Evolutionary conservation across 1,140 invertebrate genomes (phyloP).

Genomic region (Sitodiplosis mosellana): DNA sequence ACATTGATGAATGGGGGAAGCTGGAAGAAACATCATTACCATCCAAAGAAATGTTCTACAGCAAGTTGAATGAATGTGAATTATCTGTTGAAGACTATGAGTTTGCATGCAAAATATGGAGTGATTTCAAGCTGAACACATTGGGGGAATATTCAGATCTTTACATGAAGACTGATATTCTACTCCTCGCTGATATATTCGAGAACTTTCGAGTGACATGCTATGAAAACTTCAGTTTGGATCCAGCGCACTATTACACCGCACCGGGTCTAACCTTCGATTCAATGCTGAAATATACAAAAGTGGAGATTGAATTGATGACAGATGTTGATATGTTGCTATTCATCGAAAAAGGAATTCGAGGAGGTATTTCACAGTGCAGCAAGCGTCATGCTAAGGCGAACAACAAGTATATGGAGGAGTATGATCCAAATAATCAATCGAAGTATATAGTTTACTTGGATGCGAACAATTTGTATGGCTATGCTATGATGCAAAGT

Average conservation of each 20-base stretch:
- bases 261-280: conserved; percentile 21
- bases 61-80: conserved; percentile 10
- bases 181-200: conserved; percentile 27
- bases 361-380: conserved; percentile 23
- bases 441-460: conserved; percentile 25
- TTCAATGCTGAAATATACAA: conserved; percentile 22
- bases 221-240: conserved; percentile 13
- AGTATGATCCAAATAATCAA: conserved; percentile 16
- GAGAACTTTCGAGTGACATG: conserved; percentile 26
- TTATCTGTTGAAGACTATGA: conserved; percentile 20
- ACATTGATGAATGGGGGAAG: conserved; percentile 14
- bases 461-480: conserved; percentile 36
- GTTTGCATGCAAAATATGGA: conserved; percentile 26
- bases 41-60: conserved; percentile 17
- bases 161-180: conserved; percentile 24
- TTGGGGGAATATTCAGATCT: conserved; percentile 26
- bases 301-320: conserved; percentile 27
- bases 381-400: conserved; percentile 22
- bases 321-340: conserved; percentile 25
- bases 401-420: conserved; percentile 28
- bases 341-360: conserved; percentile 24
- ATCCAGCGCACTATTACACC: conserved; percentile 20
- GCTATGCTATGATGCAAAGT: conserved; percentile 25
- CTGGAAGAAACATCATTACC: conserved; percentile 17
- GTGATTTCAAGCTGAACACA: conserved; percentile 20